Conservation (phyloP, 2,888 invertebrate species). For the Sylvicola fuscatus region DNA sequence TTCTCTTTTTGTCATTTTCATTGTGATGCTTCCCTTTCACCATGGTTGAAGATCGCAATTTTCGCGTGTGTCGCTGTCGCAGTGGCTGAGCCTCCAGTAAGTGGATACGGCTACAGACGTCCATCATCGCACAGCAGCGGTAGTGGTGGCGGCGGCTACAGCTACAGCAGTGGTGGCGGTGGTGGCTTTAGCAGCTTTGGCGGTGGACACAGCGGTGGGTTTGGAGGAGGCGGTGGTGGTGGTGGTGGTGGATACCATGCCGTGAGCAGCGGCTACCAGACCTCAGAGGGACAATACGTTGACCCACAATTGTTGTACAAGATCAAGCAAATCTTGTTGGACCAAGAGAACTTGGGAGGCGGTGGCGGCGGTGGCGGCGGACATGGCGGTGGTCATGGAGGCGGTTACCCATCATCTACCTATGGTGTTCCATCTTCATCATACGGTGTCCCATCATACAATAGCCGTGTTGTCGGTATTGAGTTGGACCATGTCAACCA, state of each 20-base stretch:
- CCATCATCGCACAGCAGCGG: constrained; percentile 4
- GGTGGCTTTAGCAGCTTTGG: no score
- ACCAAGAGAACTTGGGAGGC: constrained; percentile 40
- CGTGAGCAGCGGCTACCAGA: constrained; percentile 48
- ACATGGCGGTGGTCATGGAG: constrained; percentile 19
- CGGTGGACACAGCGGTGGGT: constrained; percentile 16
- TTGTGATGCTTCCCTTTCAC: no score
- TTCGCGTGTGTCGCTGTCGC: constrained; percentile 5
- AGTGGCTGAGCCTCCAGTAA: constrained; percentile 7
- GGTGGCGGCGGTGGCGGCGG: constrained; percentile 25
- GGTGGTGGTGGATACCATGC: constrained; percentile 46
- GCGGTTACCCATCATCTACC: constrained; percentile 3
- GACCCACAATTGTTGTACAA: constrained; percentile 53
- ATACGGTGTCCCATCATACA: constrained; percentile 21
- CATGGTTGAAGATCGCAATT: constrained; percentile 4
- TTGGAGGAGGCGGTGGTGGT: constrained; percentile 18
- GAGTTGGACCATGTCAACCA: constrained; percentile 60
- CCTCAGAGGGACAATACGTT: constrained; percentile 54
- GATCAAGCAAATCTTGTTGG: constrained; percentile 55
- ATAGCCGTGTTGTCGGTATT: constrained; percentile 48
- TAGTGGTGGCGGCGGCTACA: constrained; percentile 2
- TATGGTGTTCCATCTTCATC: constrained; percentile 3
- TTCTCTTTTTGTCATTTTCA: no score
- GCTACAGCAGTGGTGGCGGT: constrained; percentile 4
- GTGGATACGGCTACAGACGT: background rate